These are phyloP conservation scores for Actinostola sp. DNA, from an alignment of 92 coral and sea anemone species.

Conservation along the genomic window DNA sequence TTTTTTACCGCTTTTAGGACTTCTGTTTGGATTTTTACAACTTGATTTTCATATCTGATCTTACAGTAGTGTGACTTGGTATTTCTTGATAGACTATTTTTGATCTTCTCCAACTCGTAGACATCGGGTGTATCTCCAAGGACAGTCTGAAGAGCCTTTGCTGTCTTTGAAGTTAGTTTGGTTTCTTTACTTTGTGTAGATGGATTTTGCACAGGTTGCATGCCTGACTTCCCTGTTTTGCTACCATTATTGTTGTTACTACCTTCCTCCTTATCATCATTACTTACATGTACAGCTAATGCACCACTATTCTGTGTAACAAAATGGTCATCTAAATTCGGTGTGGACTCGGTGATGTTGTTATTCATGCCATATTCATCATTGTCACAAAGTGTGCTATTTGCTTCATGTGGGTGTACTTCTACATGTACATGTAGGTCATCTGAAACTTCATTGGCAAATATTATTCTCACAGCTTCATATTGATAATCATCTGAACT, in stretches of 20 bases:
- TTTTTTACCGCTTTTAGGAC: constrained; percentile 33
- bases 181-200: background rate
- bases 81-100: constrained; percentile 6
- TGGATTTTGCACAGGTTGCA: background rate
- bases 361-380: too few relatives aligned
- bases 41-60: constrained; percentile 23
- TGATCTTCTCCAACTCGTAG: constrained; percentile 29
- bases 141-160: constrained; percentile 24
- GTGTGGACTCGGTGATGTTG: too few relatives aligned
- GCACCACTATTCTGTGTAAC: too few relatives aligned
- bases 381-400: too few relatives aligned
- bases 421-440: too few relatives aligned
- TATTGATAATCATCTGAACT: too few relatives aligned
- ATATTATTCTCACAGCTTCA: too few relatives aligned
- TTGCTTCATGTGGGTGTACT: too few relatives aligned
- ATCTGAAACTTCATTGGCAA: too few relatives aligned
- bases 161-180: constrained; percentile 18
- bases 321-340: too few relatives aligned
- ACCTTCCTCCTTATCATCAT: too few relatives aligned
- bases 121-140: constrained; percentile 40
- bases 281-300: too few relatives aligned
- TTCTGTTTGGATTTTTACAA: constrained; percentile 23
- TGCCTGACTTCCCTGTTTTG: background rate
- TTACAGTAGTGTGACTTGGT: constrained; percentile 31
- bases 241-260: background rate